A percentile compares a stretch with the other conserved stretches of the same genome.
phyloP scores from a whole-genome alignment of 2,888 invertebrate genomes.

The Corythucha ciliata region DNA sequence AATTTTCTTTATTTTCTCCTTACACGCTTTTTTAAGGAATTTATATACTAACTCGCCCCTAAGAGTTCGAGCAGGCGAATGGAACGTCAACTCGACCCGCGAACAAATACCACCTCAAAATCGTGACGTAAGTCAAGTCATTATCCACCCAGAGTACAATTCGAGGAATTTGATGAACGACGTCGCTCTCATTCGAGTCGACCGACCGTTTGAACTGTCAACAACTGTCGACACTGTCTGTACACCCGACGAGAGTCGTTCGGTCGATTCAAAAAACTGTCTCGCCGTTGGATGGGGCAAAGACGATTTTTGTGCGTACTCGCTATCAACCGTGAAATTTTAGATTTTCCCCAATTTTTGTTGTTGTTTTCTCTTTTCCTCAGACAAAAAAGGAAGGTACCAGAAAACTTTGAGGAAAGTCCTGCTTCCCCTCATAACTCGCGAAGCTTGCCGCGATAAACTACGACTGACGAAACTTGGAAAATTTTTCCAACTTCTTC shows the following conservation, averaged over 20 bases:
- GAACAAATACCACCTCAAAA: conserved; percentile 60
- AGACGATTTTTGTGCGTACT: conserved; percentile 23
- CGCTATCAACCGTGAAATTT: background rate
- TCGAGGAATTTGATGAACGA: conserved; percentile 66
- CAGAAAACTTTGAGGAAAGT: conserved; percentile 47
- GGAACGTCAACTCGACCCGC: conserved; percentile 56
- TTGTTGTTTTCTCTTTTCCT: too few species aligned
- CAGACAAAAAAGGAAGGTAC: background rate
- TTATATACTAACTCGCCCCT: too few species aligned
- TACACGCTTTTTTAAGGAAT: too few species aligned
- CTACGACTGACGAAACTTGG: conserved; percentile 51
- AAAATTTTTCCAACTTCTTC: conserved; percentile 20
- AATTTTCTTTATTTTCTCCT: too few species aligned
- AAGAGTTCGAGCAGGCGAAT: conserved; percentile 67
- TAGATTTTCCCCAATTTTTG: background rate
- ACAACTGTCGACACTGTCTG: conserved; percentile 14
- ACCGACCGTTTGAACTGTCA: conserved; percentile 40
- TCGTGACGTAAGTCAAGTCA: conserved; percentile 49
- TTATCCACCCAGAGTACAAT: conserved; percentile 58
- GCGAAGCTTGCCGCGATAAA: conserved; percentile 50
- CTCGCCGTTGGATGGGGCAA: conserved; percentile 28
- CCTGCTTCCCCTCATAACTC: conserved; percentile 56
- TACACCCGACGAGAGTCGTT: conserved; percentile 7
- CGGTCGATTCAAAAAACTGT: conserved; percentile 36
- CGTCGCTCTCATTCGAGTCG: conserved; percentile 66